Conservation (phyloP, 2,888 invertebrate species). For the Onthophagus sagittarius region DNA sequence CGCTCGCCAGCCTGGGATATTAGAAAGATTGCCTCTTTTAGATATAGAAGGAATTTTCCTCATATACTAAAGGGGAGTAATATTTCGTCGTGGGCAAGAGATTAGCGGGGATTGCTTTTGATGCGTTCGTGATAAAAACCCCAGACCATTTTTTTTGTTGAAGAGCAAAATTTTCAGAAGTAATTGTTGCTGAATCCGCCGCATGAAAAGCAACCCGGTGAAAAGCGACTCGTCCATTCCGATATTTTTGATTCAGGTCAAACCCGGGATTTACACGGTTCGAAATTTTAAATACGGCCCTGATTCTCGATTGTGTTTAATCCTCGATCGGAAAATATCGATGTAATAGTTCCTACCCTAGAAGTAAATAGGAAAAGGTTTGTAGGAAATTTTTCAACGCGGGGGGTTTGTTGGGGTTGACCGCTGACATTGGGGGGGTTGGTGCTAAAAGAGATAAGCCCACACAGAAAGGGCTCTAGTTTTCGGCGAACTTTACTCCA, state of each 20-base stretch:
- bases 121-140: neutral
- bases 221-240: neutral
- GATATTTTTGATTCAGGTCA: neutral
- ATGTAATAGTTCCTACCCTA: neutral
- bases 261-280: neutral
- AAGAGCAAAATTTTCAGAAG: neutral
- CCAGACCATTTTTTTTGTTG: neutral
- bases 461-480: neutral
- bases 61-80: neutral
- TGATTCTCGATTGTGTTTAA: neutral
- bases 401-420: neutral
- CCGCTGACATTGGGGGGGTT: neutral
- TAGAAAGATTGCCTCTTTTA: neutral
- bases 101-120: neutral
- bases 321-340: neutral
- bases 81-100: neutral
- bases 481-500: neutral
- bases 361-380: neutral
- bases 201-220: neutral
- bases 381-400: neutral
- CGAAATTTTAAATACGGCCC: neutral
- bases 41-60: neutral
- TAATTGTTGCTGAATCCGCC: neutral
- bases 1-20: neutral
- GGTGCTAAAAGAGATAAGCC: neutral